Percentiles rank a stretch among this genome's conserved stretches.
Evolutionary conservation across 92 coral and sea anemone genomes (phyloP).

Genomic region (Pocillopora grandis): DNA sequence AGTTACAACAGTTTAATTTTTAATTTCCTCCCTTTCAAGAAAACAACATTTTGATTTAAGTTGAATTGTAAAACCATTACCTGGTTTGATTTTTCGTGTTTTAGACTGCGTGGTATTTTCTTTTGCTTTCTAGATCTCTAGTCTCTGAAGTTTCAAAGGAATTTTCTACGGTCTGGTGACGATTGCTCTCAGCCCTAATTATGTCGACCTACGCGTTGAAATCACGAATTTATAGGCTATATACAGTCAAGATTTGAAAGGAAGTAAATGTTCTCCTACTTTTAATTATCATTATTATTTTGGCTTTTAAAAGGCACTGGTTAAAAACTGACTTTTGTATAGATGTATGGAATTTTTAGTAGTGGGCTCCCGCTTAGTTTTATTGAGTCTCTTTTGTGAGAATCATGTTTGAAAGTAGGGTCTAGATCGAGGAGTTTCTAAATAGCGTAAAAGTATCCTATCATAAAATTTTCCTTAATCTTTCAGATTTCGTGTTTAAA

Average conservation of each 20-base stretch:
- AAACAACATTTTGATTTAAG: not conserved
- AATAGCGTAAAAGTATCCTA: not conserved
- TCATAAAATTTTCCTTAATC: not conserved
- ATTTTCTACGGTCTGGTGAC: conserved; percentile 19
- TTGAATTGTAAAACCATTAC: not conserved
- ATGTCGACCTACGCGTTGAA: not conserved
- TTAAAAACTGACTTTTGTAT: not conserved
- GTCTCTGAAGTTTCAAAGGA: not conserved
- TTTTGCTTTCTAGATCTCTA: not conserved
- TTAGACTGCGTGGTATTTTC: not conserved
- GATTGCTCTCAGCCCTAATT: conserved; percentile 5
- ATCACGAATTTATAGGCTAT: not conserved
- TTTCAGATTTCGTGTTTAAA: not conserved
- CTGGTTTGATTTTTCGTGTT: not conserved
- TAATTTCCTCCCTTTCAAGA: not conserved
- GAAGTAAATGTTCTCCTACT: not conserved
- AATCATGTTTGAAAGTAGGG: not conserved
- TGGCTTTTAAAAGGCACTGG: not conserved
- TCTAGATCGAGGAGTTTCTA: conserved; percentile 19
- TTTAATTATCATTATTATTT: not conserved
- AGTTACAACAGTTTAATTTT: not conserved
- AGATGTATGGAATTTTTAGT: not conserved
- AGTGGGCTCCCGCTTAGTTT: not conserved
- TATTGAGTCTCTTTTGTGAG: conserved; percentile 6
- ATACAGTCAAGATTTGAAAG: not conserved